Evolutionary conservation across 2,797 vertebrate species (phyloP).

Genomic region (Parauchenoglanis punctatus): DNA sequence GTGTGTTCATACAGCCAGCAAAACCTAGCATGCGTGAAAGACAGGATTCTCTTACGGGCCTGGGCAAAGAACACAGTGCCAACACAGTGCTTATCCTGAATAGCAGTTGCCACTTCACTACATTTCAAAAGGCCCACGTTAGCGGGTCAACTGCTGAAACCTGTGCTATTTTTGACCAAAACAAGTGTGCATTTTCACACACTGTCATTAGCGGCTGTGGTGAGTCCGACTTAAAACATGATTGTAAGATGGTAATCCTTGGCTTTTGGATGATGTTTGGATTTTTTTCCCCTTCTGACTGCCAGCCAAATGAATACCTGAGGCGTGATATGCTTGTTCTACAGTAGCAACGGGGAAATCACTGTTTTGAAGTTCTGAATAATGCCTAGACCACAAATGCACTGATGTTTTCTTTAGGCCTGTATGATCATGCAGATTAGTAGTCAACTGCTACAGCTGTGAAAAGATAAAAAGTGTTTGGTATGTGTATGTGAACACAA

Average conservation of each 20-base stretch:
- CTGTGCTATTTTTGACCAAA: conserved; percentile 34
- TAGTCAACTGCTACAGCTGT: conserved; percentile 13
- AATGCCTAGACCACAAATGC: conserved; percentile 24
- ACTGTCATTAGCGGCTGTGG: not conserved
- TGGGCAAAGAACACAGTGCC: conserved; percentile 18
- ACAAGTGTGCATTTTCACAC: conserved; percentile 20
- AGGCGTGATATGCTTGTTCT: conserved; percentile 19
- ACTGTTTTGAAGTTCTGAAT: conserved; percentile 39
- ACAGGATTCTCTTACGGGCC: conserved; percentile 2
- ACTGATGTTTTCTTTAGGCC: conserved; percentile 24
- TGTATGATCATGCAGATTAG: conserved; percentile 30
- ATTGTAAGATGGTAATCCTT: conserved; percentile 9
- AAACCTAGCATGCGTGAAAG: not conserved
- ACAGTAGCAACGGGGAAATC: conserved; percentile 39
- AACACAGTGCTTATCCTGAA: conserved; percentile 18
- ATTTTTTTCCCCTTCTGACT: not conserved
- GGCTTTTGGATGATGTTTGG: not conserved
- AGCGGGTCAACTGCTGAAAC: not conserved
- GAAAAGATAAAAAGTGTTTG: conserved; percentile 8
- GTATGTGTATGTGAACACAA: not conserved
- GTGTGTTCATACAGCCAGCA: conserved; percentile 13
- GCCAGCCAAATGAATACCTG: conserved; percentile 33
- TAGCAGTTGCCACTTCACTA: conserved; percentile 39
- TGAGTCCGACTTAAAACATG: not conserved
- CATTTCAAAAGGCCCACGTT: conserved; percentile 36